Base-by-base conservation (phyloP, 2,888 invertebrate species). In the Rhingia campestris region DNA sequence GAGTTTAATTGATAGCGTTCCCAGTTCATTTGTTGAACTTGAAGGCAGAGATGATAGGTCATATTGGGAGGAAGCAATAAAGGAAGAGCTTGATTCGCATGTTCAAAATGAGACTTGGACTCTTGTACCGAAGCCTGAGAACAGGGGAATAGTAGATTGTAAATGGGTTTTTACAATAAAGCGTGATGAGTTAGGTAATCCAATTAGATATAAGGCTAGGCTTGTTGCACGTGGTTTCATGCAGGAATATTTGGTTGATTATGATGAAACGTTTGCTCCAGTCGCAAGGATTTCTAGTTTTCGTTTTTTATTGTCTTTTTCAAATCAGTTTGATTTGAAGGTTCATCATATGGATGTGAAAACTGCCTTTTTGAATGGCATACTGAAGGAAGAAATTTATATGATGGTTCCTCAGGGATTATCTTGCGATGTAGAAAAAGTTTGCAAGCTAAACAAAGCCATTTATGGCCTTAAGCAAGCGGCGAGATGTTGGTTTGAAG, bases 91-190 rank as follows among this genome's bases (percentile, higher is more conserved):
- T 10, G 73, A 75, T 45, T 84, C 86, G 37, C 75, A 81, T 58
- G 33, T 70, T 22, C 9, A 39, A n/a, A 87, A 85, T 49, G 64
- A 87, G 22, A 86, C 81, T 12, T 86, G 86, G 82, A 61, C 75
- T 2, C 33, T 87, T n/a, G 79, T 84, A 37, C 0, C 10, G 6
- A 76, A 72, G 54, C 86, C 86, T 7, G 30, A 59, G 49, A 75
- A 73, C 32, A 85, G 63, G 63, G 87, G 86, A 49, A 74, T 86
- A 22, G 41, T 87, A 53, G 86, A 80, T 51, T 86, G 80, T 69
- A 86, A 66, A 66, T 87, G 82, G 87, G 87, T 80, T 35, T 86
- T 87, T 86, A 86, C 76, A 58, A 80, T 79, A 54, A 86, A 72
- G 22, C 72, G 80, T 72, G 69, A 84, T 81, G 76, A 73, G 32